Conservation (phyloP, 2,113 vertebrate species). For the Ailuropoda melanoleuca region DNA sequence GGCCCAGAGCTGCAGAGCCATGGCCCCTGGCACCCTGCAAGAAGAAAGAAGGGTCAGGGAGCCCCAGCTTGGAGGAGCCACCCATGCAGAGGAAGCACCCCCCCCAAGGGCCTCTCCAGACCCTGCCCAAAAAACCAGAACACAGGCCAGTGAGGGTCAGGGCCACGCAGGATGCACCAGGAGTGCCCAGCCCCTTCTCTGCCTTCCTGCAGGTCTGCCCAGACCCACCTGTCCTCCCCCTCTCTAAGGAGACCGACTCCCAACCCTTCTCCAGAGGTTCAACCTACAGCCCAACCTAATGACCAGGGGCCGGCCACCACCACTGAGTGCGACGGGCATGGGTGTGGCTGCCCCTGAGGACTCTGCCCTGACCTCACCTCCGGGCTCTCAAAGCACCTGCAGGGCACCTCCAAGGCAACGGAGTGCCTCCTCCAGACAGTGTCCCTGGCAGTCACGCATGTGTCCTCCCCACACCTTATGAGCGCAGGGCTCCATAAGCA, state of each 20-base stretch:
- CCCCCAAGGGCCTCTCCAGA: not conserved
- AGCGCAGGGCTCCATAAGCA: not conserved
- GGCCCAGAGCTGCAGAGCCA: constrained; percentile 83
- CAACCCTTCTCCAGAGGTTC: not conserved
- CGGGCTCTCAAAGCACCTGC: not conserved
- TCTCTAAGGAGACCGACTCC: not conserved
- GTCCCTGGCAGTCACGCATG: not conserved
- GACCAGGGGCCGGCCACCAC: not conserved
- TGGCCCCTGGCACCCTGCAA: constrained; percentile 61
- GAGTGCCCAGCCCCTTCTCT: accelerated
- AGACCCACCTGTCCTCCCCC: not conserved
- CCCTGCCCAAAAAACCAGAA: not conserved
- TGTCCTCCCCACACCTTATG: not conserved
- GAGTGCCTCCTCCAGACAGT: not conserved
- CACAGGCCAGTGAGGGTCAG: not conserved
- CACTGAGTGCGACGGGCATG: accelerated
- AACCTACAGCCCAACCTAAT: not conserved
- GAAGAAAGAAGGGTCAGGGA: not conserved
- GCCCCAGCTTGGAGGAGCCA: not conserved
- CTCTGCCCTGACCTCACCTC: not conserved
- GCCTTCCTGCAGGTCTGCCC: accelerated
- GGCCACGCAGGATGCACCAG: accelerated
- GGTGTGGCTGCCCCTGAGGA: accelerated
- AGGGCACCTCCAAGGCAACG: not conserved
- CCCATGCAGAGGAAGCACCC: accelerated